A percentile compares a stretch with the other conserved stretches of the same genome.
Conservation (phyloP, 2,113 vertebrate species). For the Plotosus lineatus region DNA sequence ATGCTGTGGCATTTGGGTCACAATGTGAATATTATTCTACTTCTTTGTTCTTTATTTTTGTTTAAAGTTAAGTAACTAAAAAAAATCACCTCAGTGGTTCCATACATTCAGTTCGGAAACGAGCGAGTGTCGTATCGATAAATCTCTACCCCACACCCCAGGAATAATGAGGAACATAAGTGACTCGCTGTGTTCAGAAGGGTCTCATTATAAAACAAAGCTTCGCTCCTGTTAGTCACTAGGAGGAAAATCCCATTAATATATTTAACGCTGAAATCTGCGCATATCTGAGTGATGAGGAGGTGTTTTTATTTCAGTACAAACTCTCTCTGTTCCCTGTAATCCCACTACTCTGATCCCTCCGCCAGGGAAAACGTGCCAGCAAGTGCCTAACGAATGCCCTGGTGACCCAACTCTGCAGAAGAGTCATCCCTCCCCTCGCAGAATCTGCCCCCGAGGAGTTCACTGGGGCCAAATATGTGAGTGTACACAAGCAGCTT, state of each 20-base stretch:
- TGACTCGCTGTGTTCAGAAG: neutral
- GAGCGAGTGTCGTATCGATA: neutral
- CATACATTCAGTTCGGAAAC: neutral
- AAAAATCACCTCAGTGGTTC: neutral
- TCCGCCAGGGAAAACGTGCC: neutral
- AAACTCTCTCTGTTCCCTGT: slow-evolving; percentile 9
- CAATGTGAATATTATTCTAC: neutral
- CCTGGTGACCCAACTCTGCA: neutral
- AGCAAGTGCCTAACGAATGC: slow-evolving; percentile 24
- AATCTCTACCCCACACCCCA: neutral
- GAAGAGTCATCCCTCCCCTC: neutral
- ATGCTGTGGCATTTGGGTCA: too few relatives aligned
- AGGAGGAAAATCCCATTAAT: neutral
- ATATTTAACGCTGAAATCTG: neutral
- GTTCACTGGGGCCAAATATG: slow-evolving; percentile 45
- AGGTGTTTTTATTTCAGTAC: neutral
- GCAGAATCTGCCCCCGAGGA: slow-evolving; percentile 16
- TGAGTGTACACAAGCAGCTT: slow-evolving; percentile 42
- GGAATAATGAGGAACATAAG: neutral
- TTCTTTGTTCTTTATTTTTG: neutral
- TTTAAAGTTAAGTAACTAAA: neutral
- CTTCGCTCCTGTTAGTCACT: neutral
- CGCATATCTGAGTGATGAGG: neutral
- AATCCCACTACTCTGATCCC: slow-evolving; percentile 15
- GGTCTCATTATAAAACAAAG: neutral